A percentile compares a stretch with the other conserved stretches of the same genome.
Evolutionary conservation across 2,797 vertebrate species (phyloP).

Genomic region (Meriones psammophilus): DNA sequence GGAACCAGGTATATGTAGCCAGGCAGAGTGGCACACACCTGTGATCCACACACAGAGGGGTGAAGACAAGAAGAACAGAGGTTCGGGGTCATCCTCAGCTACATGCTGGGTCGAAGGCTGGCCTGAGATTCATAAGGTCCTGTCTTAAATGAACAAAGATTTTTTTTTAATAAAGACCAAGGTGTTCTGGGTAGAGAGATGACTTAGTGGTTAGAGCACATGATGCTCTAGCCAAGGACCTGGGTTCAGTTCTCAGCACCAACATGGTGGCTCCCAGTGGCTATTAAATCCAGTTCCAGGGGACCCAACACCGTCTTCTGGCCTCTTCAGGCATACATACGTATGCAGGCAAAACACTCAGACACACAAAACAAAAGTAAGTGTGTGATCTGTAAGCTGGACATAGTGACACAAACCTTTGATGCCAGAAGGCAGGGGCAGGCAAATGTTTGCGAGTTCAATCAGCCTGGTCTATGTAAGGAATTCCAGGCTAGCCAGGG

Average conservation of each 20-base stretch:
- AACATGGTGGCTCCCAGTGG: background rate
- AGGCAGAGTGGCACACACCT: background rate
- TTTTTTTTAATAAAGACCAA: background rate
- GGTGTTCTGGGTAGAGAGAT: background rate
- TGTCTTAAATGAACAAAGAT: background rate
- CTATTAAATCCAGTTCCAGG: background rate
- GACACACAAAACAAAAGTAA: background rate
- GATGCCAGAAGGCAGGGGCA: no score
- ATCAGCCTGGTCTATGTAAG: background rate
- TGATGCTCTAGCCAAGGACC: background rate
- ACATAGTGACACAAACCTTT: background rate
- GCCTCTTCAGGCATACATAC: background rate
- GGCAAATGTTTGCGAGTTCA: background rate
- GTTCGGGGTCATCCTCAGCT: background rate
- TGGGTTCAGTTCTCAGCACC: background rate
- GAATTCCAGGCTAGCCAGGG: background rate
- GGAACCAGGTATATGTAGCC: background rate
- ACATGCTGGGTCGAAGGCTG: background rate
- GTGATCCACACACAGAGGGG: background rate
- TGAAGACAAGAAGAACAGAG: background rate
- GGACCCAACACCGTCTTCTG: background rate
- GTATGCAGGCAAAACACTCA: background rate
- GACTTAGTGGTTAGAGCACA: background rate
- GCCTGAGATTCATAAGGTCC: background rate
- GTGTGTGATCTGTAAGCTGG: background rate